Evolutionary conservation across 2,888 invertebrate genomes (phyloP).

Genomic region (Seira musarum): DNA sequence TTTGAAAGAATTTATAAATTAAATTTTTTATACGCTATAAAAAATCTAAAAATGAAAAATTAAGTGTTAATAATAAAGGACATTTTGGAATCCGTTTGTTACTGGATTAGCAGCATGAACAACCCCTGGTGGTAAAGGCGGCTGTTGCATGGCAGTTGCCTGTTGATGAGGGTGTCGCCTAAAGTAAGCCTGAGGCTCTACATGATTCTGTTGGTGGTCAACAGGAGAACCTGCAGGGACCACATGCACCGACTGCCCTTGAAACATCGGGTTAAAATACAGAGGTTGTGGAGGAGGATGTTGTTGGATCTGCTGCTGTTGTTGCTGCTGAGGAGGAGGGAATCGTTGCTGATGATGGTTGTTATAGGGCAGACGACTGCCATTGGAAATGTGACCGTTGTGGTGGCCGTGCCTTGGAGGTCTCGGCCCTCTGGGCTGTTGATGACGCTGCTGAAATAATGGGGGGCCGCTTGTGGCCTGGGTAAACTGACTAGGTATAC

Average conservation of each 20-base stretch:
- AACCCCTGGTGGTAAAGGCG: constrained; percentile 58
- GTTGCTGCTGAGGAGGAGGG: constrained; percentile 60
- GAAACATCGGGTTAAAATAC: constrained; percentile 56
- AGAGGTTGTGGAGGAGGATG: constrained; percentile 60
- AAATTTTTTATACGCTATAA: constrained; percentile 50
- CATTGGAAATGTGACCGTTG: constrained; percentile 65
- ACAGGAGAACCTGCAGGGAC: constrained; percentile 59
- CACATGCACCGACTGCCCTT: constrained; percentile 61
- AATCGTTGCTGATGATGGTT: constrained; percentile 60
- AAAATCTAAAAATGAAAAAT: constrained; percentile 50
- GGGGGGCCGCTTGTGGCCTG: constrained; percentile 62
- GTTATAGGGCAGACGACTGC: constrained; percentile 66
- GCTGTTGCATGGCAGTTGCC: constrained; percentile 58
- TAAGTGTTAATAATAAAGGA: constrained; percentile 68
- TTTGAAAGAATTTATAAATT: constrained; percentile 50
- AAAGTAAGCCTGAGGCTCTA: constrained; percentile 57
- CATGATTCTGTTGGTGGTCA: constrained; percentile 60
- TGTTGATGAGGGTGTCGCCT: constrained; percentile 62
- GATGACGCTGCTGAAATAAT: constrained; percentile 61
- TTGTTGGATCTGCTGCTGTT: constrained; percentile 61
- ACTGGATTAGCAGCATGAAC: constrained; percentile 60
- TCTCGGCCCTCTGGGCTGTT: constrained; percentile 55
- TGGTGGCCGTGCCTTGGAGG: constrained; percentile 62
- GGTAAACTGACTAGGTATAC: constrained; percentile 64
- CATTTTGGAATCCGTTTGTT: constrained; percentile 69